These are phyloP conservation scores for Torymus auratus DNA, from an alignment of 2,888 invertebrate genomes.

Conservation along the genomic window DNA sequence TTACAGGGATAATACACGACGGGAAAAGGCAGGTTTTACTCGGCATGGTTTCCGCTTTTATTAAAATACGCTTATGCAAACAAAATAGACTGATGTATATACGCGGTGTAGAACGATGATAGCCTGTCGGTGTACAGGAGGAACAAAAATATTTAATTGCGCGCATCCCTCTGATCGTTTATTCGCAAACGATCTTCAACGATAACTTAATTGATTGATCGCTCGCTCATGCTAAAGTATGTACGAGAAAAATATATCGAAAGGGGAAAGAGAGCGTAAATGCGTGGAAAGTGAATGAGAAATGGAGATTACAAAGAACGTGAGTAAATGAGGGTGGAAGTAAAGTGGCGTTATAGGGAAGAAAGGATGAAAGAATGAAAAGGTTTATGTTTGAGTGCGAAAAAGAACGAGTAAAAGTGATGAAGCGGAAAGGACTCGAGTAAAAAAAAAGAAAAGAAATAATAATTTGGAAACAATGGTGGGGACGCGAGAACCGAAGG, in stretches of 20 bases:
- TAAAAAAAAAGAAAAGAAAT: neutral
- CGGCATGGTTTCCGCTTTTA: neutral
- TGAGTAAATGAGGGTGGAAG: conserved; percentile 35
- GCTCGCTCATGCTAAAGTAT: conserved; percentile 8
- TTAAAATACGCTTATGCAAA: conserved; percentile 28
- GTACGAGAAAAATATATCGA: neutral
- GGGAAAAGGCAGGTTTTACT: conserved; percentile 1
- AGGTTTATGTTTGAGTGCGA: neutral
- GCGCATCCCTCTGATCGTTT: neutral
- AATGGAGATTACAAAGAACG: conserved; percentile 36
- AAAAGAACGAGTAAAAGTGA: conserved; percentile 35
- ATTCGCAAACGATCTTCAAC: conserved; percentile 7
- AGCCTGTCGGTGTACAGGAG: neutral
- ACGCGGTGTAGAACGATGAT: neutral
- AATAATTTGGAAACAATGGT: neutral
- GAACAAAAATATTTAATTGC: conserved; percentile 38
- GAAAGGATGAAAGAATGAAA: neutral
- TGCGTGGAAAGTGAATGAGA: neutral
- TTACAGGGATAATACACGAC: neutral
- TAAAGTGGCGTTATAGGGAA: neutral
- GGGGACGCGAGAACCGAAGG: neutral
- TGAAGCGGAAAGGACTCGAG: conserved; percentile 10
- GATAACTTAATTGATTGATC: conserved; percentile 31
- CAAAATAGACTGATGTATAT: neutral
- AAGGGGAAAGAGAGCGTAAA: neutral